Evolutionary conservation across 2,888 invertebrate genomes (phyloP).

Genomic region (Spodoptera picta): DNA sequence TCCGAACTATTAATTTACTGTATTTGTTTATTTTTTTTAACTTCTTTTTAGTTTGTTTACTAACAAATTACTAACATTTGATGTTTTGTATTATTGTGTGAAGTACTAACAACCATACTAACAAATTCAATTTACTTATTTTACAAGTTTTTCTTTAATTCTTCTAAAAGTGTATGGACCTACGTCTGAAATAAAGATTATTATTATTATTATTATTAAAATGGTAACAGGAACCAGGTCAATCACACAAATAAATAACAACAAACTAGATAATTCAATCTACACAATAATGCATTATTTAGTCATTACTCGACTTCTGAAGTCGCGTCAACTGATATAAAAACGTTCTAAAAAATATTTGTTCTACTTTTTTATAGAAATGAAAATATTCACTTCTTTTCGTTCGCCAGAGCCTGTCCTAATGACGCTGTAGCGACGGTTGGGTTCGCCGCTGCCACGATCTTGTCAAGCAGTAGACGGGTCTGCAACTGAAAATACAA

Average conservation of each 20-base stretch:
- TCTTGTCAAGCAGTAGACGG: constrained; percentile 77
- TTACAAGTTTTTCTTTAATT: too few relatives aligned
- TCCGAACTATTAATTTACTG: too few relatives aligned
- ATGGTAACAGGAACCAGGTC: constrained; percentile 19
- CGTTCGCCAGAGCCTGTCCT: constrained; percentile 80
- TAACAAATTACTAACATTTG: too few relatives aligned
- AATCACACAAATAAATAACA: constrained; percentile 15
- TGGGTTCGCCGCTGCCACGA: constrained; percentile 78
- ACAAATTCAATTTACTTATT: too few relatives aligned
- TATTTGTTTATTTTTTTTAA: too few relatives aligned
- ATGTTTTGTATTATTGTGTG: too few relatives aligned
- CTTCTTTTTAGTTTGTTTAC: too few relatives aligned
- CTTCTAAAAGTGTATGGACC: too few relatives aligned
- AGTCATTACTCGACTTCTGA: constrained; percentile 25
- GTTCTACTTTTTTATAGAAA: constrained; percentile 21
- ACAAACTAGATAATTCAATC: background rate
- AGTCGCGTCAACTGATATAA: constrained; percentile 18
- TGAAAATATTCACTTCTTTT: constrained; percentile 76
- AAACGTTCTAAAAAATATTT: background rate
- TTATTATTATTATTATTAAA: too few relatives aligned
- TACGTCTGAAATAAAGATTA: too few relatives aligned
- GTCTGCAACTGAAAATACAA: constrained; percentile 73
- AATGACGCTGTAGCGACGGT: constrained; percentile 81
- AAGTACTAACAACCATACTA: too few relatives aligned
- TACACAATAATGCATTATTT: constrained; percentile 1